Percentiles rank a stretch among this genome's conserved stretches.
phyloP scores from a whole-genome alignment of 2,113 vertebrate genomes.

The Sigmodon hispidus region DNA sequence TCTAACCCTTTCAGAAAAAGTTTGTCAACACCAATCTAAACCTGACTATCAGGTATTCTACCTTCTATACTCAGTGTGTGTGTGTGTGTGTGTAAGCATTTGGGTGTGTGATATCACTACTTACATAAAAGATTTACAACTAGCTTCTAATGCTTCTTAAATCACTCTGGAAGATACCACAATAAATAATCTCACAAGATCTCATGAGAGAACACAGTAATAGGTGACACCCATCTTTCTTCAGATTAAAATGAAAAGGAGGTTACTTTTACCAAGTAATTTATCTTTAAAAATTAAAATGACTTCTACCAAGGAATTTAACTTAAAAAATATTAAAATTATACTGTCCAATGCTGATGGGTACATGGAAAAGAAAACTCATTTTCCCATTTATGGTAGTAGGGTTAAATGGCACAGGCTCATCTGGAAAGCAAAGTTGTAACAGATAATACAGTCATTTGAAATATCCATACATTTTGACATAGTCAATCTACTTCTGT shows the following conservation, averaged over 20 bases:
- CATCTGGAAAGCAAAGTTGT: not conserved
- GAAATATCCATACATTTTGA: not conserved
- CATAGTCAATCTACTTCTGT: slow-evolving; percentile 6
- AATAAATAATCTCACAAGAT: not conserved
- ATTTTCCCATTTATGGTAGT: not conserved
- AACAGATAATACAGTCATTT: not conserved
- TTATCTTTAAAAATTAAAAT: slow-evolving; percentile 44
- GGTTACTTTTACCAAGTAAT: slow-evolving; percentile 18
- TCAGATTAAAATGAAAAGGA: slow-evolving; percentile 43
- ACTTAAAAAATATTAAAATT: slow-evolving; percentile 34
- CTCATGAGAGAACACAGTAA: not conserved
- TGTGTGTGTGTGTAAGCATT: not conserved
- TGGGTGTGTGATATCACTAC: not conserved
- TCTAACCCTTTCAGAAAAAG: not conserved
- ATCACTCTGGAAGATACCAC: not conserved
- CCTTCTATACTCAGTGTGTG: not conserved
- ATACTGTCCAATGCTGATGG: not conserved
- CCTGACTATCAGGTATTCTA: not conserved
- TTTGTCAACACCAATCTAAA: not conserved
- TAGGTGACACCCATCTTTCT: not conserved
- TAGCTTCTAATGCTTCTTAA: slow-evolving; percentile 42
- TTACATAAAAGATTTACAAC: slow-evolving; percentile 27
- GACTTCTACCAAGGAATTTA: slow-evolving; percentile 34
- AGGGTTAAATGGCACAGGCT: not conserved
- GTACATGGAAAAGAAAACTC: not conserved